These are phyloP conservation scores for Melitaea cinxia DNA, from an alignment of 1,140 invertebrate species.

Conservation along the genomic window DNA sequence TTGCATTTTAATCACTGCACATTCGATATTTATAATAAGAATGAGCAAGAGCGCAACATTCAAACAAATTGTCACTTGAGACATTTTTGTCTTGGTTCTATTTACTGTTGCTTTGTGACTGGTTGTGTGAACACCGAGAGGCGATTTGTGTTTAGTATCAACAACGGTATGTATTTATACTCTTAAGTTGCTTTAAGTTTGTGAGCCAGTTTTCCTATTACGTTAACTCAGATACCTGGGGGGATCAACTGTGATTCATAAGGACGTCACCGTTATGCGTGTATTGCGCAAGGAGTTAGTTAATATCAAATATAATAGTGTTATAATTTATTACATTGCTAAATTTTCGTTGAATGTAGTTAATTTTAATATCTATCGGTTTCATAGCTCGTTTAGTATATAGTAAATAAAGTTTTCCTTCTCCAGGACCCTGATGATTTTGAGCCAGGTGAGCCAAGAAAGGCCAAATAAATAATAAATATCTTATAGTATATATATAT, in stretches of 20 bases:
- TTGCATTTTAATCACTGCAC: slow-evolving; percentile 36
- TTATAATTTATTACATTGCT: too few species aligned
- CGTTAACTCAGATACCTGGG: slow-evolving; percentile 13
- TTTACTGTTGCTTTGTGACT: not conserved
- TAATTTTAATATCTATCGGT: too few species aligned
- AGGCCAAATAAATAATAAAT: too few species aligned
- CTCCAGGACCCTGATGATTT: too few species aligned
- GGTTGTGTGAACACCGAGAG: not conserved
- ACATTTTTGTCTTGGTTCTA: slow-evolving; percentile 15
- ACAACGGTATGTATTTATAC: slow-evolving; percentile 9
- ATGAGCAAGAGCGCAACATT: not conserved
- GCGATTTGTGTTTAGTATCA: not conserved
- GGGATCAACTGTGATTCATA: not conserved
- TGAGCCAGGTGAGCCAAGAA: too few species aligned
- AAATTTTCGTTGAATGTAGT: too few species aligned
- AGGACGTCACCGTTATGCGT: not conserved
- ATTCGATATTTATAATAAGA: slow-evolving; percentile 19
- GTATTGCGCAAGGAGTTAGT: not conserved
- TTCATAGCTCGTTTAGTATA: too few species aligned
- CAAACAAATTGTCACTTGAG: slow-evolving; percentile 1
- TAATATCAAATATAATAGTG: not conserved
- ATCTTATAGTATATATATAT: too few species aligned
- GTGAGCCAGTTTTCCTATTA: slow-evolving; percentile 19
- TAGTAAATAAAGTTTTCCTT: too few species aligned
- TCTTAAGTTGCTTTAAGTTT: not conserved